A percentile compares a stretch with the other conserved stretches of the same genome.
phyloP scores from a whole-genome alignment of 1,140 invertebrate species.

The Hyles vespertilio region DNA sequence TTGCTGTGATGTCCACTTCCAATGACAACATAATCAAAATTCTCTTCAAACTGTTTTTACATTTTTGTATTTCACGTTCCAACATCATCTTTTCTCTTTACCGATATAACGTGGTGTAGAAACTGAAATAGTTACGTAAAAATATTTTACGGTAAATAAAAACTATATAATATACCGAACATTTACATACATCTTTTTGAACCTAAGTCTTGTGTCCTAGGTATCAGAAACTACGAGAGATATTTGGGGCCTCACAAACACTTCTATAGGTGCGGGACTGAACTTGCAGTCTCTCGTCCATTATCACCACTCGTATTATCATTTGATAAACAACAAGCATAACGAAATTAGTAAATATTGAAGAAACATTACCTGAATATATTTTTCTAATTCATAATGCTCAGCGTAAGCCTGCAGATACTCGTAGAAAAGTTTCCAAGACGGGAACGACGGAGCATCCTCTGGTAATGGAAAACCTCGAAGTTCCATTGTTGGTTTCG shows the following conservation, averaged over 20 bases:
- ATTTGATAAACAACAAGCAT: too few relatives aligned
- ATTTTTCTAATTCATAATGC: constrained; percentile 47
- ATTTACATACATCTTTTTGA: too few relatives aligned
- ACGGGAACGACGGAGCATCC: constrained; percentile 43
- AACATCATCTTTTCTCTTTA: constrained; percentile 41
- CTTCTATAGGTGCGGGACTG: too few relatives aligned
- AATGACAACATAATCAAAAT: constrained; percentile 54
- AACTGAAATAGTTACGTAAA: constrained; percentile 32
- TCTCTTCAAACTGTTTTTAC: constrained; percentile 45
- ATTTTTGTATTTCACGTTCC: constrained; percentile 56
- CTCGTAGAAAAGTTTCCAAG: constrained; percentile 47
- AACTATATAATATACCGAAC: too few relatives aligned
- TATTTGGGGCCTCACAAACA: too few relatives aligned
- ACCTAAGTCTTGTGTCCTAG: too few relatives aligned
- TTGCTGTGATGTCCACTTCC: constrained; percentile 57
- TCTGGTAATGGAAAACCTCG: constrained; percentile 49
- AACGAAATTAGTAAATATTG: background rate
- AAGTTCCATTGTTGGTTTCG: constrained; percentile 63
- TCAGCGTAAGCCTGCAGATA: constrained; percentile 50
- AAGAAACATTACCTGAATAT: constrained; percentile 47
- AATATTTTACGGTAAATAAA: too few relatives aligned
- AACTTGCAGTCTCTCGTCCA: too few relatives aligned
- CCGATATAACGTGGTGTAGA: constrained; percentile 42
- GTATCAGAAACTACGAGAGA: too few relatives aligned
- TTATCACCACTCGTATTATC: too few relatives aligned